Evolutionary conservation across 2,113 vertebrate genomes (phyloP).

Genomic region (Phocoena sinus): DNA sequence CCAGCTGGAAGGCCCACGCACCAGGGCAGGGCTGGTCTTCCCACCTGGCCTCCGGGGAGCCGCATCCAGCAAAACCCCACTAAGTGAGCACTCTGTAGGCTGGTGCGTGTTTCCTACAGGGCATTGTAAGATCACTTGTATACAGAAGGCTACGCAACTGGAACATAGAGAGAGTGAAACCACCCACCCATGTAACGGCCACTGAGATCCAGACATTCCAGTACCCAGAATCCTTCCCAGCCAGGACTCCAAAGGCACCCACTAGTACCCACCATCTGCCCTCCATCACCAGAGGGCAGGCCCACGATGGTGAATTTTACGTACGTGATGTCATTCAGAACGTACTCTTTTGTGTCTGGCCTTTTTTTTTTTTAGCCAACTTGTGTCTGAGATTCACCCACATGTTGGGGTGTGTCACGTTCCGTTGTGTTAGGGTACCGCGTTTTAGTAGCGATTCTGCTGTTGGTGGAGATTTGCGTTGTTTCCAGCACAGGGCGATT

Average conservation of each 20-base stretch:
- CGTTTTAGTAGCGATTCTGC: background rate
- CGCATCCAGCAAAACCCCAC: accelerated
- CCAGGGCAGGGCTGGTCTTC: background rate
- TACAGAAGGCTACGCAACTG: background rate
- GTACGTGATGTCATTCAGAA: background rate
- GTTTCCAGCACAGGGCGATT: background rate
- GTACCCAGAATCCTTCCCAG: background rate
- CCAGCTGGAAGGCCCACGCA: background rate
- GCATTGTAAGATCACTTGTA: background rate
- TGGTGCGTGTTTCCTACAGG: background rate
- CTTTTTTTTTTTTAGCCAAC: background rate
- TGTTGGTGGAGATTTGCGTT: accelerated
- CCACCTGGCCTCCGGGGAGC: background rate
- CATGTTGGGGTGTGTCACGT: accelerated
- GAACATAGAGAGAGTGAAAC: background rate
- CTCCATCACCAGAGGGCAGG: background rate
- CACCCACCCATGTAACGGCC: background rate
- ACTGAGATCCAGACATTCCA: background rate
- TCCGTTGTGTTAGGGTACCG: background rate
- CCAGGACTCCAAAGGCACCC: background rate
- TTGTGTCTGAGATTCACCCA: background rate
- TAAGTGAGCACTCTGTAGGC: background rate
- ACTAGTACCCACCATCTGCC: background rate
- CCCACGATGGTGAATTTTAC: accelerated
- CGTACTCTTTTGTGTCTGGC: background rate